Conservation (phyloP, 2,797 vertebrate genomes). For the Nyctibius grandis region DNA sequence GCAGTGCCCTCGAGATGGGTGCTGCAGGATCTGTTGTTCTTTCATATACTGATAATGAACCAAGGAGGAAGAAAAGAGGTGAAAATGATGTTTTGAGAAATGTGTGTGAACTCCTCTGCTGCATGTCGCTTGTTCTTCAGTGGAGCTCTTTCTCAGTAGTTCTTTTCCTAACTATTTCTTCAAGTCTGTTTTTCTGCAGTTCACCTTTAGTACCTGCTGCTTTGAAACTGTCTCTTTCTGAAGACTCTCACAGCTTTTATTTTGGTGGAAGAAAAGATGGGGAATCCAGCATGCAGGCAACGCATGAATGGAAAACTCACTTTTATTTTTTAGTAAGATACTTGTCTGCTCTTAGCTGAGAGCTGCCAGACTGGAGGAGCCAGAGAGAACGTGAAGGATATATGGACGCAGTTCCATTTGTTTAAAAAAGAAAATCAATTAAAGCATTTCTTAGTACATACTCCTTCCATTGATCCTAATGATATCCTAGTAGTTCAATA, state of each 20-base stretch:
- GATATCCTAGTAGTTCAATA: not conserved
- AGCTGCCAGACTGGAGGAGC: not conserved
- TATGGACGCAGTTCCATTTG: not conserved
- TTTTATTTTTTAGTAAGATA: not conserved
- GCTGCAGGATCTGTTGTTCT: not conserved
- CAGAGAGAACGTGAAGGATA: not conserved
- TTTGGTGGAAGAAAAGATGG: not conserved
- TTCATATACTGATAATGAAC: not conserved
- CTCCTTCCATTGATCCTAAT: not conserved
- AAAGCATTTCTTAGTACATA: not conserved
- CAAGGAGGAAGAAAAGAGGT: not conserved
- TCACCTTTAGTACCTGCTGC: not conserved
- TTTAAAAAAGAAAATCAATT: slow-evolving; percentile 15
- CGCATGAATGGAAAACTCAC: not conserved
- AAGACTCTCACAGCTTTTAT: not conserved
- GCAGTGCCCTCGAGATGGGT: not conserved
- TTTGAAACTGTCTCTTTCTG: not conserved
- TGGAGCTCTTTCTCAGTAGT: not conserved
- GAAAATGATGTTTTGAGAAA: not conserved
- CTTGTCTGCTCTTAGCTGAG: not conserved
- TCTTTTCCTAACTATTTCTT: not conserved
- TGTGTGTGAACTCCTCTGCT: not conserved
- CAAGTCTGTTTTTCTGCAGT: not conserved
- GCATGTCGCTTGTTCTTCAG: not conserved
- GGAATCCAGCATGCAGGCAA: not conserved